A percentile compares a stretch with the other conserved stretches of the same genome.
These are phyloP conservation scores for Ciconia stormi DNA, from an alignment of 2,113 vertebrate species.

Conservation along the genomic window DNA sequence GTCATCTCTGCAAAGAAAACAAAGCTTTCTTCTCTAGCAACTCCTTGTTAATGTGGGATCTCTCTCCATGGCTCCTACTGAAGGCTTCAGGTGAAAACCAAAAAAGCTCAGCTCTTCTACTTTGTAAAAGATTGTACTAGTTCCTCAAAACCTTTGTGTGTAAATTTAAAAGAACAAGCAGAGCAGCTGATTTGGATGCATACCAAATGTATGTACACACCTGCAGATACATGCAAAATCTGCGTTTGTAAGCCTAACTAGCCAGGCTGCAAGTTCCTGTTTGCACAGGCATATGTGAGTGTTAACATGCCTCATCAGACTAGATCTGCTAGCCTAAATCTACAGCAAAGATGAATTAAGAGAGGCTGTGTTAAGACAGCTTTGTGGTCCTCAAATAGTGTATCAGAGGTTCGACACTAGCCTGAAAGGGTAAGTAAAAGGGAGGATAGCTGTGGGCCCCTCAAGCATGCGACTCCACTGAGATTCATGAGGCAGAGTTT, in stretches of 20 bases:
- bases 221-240: neutral
- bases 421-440: neutral
- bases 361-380: neutral
- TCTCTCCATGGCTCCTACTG: neutral
- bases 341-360: neutral
- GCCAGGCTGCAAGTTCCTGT: neutral
- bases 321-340: neutral
- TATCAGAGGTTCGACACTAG: neutral
- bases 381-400: neutral
- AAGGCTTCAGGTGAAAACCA: neutral
- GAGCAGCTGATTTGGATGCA: neutral
- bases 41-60: neutral
- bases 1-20: neutral
- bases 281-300: neutral
- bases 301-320: neutral
- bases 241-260: neutral
- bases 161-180: neutral
- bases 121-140: neutral
- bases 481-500: neutral
- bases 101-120: neutral
- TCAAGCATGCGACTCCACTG: neutral
- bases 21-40: neutral
- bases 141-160: neutral
- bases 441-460: accelerated
- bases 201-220: neutral